Evolutionary conservation across 1,140 invertebrate species (phyloP).

Genomic region (Drosophila arizonae): DNA sequence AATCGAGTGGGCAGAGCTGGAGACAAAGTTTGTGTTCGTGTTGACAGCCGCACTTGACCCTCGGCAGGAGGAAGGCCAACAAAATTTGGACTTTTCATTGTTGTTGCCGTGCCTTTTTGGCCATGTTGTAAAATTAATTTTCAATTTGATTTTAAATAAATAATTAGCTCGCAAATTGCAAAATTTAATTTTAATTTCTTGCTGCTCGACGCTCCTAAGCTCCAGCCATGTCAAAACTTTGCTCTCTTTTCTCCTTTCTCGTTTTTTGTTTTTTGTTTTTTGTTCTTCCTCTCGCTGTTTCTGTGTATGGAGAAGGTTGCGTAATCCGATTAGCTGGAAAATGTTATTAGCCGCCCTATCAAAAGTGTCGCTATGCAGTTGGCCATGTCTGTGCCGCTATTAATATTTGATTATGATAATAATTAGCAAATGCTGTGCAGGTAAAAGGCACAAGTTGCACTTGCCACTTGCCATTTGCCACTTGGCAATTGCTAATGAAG

Average conservation of each 20-base stretch:
- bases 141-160: slow-evolving; percentile 83
- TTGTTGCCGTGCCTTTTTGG: slow-evolving; percentile 32
- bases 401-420: slow-evolving; percentile 77
- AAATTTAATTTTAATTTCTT: slow-evolving; percentile 82
- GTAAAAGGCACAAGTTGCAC: slow-evolving; percentile 22
- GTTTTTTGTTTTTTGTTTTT: background rate
- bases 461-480: slow-evolving; percentile 36
- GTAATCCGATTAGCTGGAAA: slow-evolving; percentile 72
- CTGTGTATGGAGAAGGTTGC: slow-evolving; percentile 8
- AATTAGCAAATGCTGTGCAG: slow-evolving; percentile 63
- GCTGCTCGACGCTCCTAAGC: slow-evolving; percentile 27
- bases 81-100: slow-evolving; percentile 29
- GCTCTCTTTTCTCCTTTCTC: slow-evolving; percentile 27
- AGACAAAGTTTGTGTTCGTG: slow-evolving; percentile 27
- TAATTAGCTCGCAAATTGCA: slow-evolving; percentile 82
- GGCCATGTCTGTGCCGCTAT: slow-evolving; percentile 42
- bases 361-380: slow-evolving; percentile 53
- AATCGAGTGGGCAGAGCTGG: background rate
- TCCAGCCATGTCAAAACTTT: slow-evolving; percentile 3
- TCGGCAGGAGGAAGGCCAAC: slow-evolving; percentile 10
- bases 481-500: slow-evolving; percentile 27
- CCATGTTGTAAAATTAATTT: slow-evolving; percentile 82
- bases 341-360: slow-evolving; percentile 62
- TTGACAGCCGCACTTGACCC: slow-evolving; percentile 77
- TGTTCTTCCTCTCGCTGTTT: background rate